These are phyloP conservation scores for Oeneis ivallda DNA, from an alignment of 2,888 invertebrate species.

Conservation along the genomic window DNA sequence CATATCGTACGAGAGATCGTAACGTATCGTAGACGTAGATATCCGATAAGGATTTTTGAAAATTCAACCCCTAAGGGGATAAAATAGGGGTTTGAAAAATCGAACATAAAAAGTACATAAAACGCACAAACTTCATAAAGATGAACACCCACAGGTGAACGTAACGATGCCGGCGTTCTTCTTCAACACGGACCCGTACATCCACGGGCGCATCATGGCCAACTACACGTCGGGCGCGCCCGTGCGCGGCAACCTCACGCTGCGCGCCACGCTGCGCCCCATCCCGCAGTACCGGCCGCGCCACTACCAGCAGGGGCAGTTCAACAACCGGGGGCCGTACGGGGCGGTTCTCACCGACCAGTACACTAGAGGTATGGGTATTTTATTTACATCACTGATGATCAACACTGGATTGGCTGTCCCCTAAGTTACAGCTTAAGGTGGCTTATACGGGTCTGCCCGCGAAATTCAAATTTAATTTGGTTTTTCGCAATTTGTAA, in stretches of 20 bases:
- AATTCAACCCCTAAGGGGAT: too few species aligned
- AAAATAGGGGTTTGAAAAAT: too few species aligned
- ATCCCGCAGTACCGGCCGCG: slow-evolving; percentile 82
- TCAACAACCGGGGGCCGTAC: slow-evolving; percentile 67
- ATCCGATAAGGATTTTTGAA: too few species aligned
- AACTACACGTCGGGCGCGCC: slow-evolving; percentile 98
- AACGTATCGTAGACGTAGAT: too few species aligned
- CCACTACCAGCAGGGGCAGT: slow-evolving; percentile 70
- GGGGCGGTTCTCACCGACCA: slow-evolving; percentile 54
- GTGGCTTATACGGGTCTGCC: too few species aligned
- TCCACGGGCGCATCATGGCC: slow-evolving; percentile 94
- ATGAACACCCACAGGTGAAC: slow-evolving; percentile 84
- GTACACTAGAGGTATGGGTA: slow-evolving; percentile 68
- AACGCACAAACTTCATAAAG: neutral
- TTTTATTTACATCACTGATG: too few species aligned
- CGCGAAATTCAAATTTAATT: too few species aligned
- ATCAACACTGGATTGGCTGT: too few species aligned
- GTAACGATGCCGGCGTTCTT: slow-evolving; percentile 98
- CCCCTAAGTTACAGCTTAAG: too few species aligned
- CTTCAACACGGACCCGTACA: slow-evolving; percentile 84
- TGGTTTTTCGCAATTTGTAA: too few species aligned
- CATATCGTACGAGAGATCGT: too few species aligned
- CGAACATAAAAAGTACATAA: too few species aligned
- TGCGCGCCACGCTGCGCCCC: slow-evolving; percentile 89
- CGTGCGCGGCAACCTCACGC: slow-evolving; percentile 92